phyloP scores from a whole-genome alignment of 2,888 invertebrate species.

The Nipponacmea schrenckii region DNA sequence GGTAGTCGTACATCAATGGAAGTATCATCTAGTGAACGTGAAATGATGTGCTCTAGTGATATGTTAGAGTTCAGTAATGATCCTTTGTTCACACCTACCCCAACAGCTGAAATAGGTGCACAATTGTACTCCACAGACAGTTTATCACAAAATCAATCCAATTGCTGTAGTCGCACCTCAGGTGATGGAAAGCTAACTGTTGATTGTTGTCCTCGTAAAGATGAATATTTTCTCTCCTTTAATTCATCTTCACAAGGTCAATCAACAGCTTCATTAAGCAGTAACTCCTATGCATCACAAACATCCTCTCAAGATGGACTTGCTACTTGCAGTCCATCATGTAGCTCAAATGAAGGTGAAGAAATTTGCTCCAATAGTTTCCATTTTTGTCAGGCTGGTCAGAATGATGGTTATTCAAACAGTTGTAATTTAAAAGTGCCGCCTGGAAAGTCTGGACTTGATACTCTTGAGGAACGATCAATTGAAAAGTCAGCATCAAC shows the following conservation, averaged over 20 bases:
- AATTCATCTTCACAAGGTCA: constrained; percentile 47
- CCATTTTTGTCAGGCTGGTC: constrained; percentile 45
- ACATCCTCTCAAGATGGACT: constrained; percentile 34
- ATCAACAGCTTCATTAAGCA: constrained; percentile 50
- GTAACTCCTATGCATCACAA: constrained; percentile 44
- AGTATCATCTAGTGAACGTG: constrained; percentile 56
- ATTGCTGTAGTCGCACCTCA: constrained; percentile 33
- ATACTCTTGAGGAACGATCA: constrained; percentile 18
- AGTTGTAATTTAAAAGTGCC: constrained; percentile 4
- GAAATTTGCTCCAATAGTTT: constrained; percentile 59
- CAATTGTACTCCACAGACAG: constrained; percentile 32
- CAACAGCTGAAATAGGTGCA: constrained; percentile 32
- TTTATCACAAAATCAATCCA: constrained; percentile 31
- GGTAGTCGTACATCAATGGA: constrained; percentile 57
- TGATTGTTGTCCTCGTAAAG: constrained; percentile 55
- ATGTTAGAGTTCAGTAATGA: constrained; percentile 58
- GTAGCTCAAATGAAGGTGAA: constrained; percentile 45
- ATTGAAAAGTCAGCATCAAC: constrained; percentile 17
- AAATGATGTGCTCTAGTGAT: constrained; percentile 62
- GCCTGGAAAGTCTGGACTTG: constrained; percentile 7
- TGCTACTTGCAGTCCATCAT: constrained; percentile 26
- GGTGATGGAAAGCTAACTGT: constrained; percentile 48
- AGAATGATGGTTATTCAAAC: constrained; percentile 9
- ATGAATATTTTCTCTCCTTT: constrained; percentile 58
- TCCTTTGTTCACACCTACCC: constrained; percentile 60